Percentiles rank a stretch among this genome's conserved stretches.
Evolutionary conservation across 2,113 vertebrate species (phyloP).

Genomic region (Australoheros scitulus): DNA sequence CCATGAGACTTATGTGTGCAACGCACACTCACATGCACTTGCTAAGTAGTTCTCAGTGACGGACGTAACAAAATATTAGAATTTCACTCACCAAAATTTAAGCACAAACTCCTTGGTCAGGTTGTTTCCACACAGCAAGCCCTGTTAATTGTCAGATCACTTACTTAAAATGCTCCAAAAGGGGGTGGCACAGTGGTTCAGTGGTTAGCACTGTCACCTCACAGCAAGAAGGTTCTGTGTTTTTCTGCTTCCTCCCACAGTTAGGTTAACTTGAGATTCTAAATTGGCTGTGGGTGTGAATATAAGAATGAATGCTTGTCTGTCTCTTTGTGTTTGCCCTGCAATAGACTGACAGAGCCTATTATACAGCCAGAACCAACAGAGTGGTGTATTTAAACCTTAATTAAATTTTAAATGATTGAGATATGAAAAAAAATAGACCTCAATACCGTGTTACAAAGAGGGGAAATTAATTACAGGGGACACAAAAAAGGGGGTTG

Average conservation of each 20-base stretch:
- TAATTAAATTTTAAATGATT: background rate
- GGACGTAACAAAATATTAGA: background rate
- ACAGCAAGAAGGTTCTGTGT: fast-evolving
- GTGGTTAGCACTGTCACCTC: background rate
- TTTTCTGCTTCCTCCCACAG: background rate
- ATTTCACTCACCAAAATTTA: background rate
- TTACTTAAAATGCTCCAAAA: fast-evolving
- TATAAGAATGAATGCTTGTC: too few relatives aligned
- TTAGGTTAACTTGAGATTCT: background rate
- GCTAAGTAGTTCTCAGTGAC: background rate
- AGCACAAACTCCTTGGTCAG: background rate
- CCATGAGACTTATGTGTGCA: background rate
- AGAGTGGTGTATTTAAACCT: background rate
- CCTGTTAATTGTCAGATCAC: background rate
- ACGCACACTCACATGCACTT: fast-evolving
- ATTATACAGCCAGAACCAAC: background rate
- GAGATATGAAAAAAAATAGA: background rate
- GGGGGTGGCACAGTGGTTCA: background rate
- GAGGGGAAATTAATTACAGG: background rate
- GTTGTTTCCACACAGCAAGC: background rate
- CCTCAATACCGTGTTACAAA: background rate
- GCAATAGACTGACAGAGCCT: background rate
- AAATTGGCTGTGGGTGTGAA: background rate
- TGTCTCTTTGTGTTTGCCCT: background rate
- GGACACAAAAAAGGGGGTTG: background rate